phyloP scores from a whole-genome alignment of 2,888 invertebrate genomes.

The Troilus luridus region DNA sequence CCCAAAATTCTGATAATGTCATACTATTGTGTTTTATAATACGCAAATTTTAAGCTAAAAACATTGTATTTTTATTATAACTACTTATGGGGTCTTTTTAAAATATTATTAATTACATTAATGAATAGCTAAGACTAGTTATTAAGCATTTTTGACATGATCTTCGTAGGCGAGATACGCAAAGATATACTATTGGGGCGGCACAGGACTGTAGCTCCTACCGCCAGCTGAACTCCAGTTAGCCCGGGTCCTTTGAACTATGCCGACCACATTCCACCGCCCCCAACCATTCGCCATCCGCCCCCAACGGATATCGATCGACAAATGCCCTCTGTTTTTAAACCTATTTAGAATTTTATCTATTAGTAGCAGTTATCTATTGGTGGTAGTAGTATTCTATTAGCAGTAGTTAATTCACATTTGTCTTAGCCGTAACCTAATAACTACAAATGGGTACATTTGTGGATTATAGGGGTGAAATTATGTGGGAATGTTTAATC shows the following conservation, averaged over 20 bases:
- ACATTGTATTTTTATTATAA: no score
- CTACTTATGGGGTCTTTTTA: no score
- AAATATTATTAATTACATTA: no score
- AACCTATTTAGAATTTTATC: neutral
- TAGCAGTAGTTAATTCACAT: neutral
- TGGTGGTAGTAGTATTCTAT: neutral
- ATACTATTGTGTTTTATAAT: no score
- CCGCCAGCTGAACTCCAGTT: neutral
- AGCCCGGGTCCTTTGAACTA: conserved; percentile 44
- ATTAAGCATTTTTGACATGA: neutral
- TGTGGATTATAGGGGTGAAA: neutral
- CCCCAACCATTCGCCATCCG: neutral
- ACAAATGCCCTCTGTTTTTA: neutral
- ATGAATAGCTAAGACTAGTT: no score
- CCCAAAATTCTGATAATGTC: no score
- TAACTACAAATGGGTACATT: neutral
- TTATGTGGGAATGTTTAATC: conserved; percentile 20
- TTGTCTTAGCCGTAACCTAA: neutral
- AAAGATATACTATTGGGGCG: neutral
- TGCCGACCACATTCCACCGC: conserved; percentile 56
- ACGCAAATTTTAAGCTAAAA: no score
- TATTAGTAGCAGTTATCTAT: neutral
- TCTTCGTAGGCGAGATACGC: neutral
- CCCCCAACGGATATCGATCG: neutral
- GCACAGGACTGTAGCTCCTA: neutral